Evolutionary conservation across 2,888 invertebrate genomes (phyloP), one percentile per base, ranked within the genome.

Genomic region (Augiades crinisus): DNA sequence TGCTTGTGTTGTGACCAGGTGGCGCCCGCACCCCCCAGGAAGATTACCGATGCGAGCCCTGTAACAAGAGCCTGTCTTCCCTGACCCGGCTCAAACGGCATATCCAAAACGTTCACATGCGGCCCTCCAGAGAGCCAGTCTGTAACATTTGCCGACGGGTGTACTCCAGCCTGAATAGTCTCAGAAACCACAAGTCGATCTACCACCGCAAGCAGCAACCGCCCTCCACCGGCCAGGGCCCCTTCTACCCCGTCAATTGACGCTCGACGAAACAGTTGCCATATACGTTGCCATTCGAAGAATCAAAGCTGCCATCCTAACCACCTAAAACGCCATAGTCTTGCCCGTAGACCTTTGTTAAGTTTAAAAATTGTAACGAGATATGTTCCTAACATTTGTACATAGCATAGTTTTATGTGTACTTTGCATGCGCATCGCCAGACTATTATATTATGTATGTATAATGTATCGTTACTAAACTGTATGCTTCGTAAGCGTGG

Each of bases 131-230:
- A 91, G 95, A 95, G 91, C 96, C 96, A 65, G 95, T 96, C 81
- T 96, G 96, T 92, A 96, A 95, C 92, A 95, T 96, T 82, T 96
- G 96, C 92, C 95, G 96, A 88, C 94, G 96, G 80, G 96, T 96
- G 70, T 96, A 96, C 92, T 95, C 96, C 92, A 96, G 96, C 80
- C 92, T 96, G 75, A 96, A 96, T 92, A 96, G 95, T 81, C 92
- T 96, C 75, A 92, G 96, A 85, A 96, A 96, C 92, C 96, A 96
- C 92, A 96, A 96, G 93, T 96, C 96, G 87, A 96, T 96, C 92
- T 96, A 96, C 90, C 96, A 96, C 90, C 93, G 96, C 90, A 95
- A 95, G 91, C 95, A 94, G 88, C 93, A 93, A 79, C 91, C 91
- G 83, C 90, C 92, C 74, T 67, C 90, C 65, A 67, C 80, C 64